Evolutionary conservation across 2,888 invertebrate species (phyloP).

Genomic region (Neoascia interrupta): DNA sequence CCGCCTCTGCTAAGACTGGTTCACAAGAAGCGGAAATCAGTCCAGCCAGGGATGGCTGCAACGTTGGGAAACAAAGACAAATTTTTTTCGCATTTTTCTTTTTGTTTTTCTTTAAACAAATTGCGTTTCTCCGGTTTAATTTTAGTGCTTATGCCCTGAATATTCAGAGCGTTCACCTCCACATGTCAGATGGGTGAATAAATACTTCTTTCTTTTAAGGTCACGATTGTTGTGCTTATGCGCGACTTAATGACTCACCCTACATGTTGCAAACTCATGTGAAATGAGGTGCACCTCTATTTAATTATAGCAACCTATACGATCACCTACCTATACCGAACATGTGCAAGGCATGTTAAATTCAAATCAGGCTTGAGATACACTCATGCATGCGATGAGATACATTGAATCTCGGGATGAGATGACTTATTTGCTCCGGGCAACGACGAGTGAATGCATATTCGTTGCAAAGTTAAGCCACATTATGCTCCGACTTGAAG

Average conservation of each 20-base stretch:
- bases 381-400: constrained; percentile 13
- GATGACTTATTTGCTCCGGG: constrained; percentile 35
- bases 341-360: too few relatives aligned
- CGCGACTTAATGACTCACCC: background rate
- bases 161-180: constrained; percentile 46
- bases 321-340: too few relatives aligned
- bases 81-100: too few relatives aligned
- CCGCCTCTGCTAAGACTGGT: background rate
- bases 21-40: constrained; percentile 14
- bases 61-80: constrained; percentile 4
- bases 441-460: constrained; percentile 39
- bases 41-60: too few relatives aligned
- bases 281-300: constrained; percentile 18
- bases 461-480: constrained; percentile 13
- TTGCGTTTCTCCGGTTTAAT: constrained; percentile 5
- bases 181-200: background rate
- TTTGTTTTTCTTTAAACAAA: constrained; percentile 1
- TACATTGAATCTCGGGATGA: constrained; percentile 5
- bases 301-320: constrained; percentile 2
- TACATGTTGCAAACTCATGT: background rate
- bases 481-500: constrained; percentile 25
- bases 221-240: constrained; percentile 18
- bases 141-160: constrained; percentile 8
- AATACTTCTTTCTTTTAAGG: constrained; percentile 48
- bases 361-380: constrained; percentile 28